Evolutionary conservation across 1,140 invertebrate species (phyloP).

Genomic region (Drosophila repleta): DNA sequence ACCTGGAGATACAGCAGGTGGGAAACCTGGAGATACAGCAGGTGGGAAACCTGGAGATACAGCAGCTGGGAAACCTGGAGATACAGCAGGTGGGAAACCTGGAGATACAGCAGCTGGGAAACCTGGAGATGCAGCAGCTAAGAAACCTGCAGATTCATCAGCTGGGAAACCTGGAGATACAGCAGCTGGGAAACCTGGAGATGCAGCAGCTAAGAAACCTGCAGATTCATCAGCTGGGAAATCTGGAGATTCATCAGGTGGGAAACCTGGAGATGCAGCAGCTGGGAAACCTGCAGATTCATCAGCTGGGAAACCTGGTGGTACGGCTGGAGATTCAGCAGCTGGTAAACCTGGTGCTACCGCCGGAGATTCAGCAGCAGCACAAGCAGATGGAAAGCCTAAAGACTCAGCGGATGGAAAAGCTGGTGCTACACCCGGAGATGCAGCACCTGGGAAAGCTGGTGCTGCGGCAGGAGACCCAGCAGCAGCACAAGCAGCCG

Average conservation of each 20-base stretch:
- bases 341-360: background rate
- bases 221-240: background rate
- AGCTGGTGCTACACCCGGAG: background rate
- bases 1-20: background rate
- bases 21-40: background rate
- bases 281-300: too few relatives aligned
- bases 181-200: background rate
- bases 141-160: background rate
- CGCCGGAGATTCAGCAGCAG: background rate
- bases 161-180: background rate
- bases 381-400: background rate
- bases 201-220: background rate
- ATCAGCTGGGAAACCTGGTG: too few relatives aligned
- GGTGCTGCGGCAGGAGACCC: background rate
- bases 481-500: background rate
- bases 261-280: background rate
- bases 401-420: background rate
- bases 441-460: background rate
- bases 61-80: background rate
- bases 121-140: background rate
- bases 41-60: background rate
- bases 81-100: background rate
- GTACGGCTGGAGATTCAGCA: background rate
- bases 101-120: background rate
- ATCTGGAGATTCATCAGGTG: background rate